phyloP scores from a whole-genome alignment of 1,140 invertebrate genomes.

The Eupeodes corollae region DNA sequence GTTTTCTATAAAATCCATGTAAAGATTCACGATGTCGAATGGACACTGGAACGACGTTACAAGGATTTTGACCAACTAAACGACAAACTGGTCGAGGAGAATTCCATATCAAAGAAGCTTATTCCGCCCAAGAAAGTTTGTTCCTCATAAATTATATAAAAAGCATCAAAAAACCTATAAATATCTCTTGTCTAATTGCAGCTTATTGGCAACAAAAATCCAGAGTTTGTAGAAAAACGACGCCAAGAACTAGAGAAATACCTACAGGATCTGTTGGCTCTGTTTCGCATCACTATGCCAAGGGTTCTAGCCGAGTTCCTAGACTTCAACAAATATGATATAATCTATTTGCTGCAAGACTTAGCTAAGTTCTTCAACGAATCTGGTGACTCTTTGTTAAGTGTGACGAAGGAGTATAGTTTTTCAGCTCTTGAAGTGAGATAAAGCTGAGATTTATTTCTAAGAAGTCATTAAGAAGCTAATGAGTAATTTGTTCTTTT shows the following conservation, averaged over 20 bases:
- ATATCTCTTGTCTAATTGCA: not conserved
- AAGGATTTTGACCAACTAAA: slow-evolving; percentile 82
- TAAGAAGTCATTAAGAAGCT: not conserved
- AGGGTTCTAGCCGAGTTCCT: slow-evolving; percentile 64
- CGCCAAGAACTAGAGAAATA: slow-evolving; percentile 69
- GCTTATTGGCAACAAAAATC: slow-evolving; percentile 60
- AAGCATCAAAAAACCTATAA: no score
- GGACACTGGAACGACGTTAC: slow-evolving; percentile 76
- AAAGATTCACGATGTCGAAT: slow-evolving; percentile 55
- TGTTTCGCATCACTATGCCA: slow-evolving; percentile 50
- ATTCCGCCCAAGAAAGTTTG: slow-evolving; percentile 82
- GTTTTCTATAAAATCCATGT: slow-evolving; percentile 59
- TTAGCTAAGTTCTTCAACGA: slow-evolving; percentile 59
- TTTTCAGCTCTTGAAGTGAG: slow-evolving; percentile 64
- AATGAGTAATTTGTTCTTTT: not conserved
- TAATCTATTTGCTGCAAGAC: slow-evolving; percentile 67
- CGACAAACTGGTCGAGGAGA: slow-evolving; percentile 63
- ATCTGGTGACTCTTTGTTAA: slow-evolving; percentile 54
- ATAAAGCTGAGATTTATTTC: slow-evolving; percentile 7
- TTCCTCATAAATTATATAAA: no score
- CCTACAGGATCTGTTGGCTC: slow-evolving; percentile 61
- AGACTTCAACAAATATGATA: slow-evolving; percentile 71
- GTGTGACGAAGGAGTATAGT: slow-evolving; percentile 46
- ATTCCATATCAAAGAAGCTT: slow-evolving; percentile 69
- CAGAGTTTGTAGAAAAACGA: slow-evolving; percentile 74